Conservation (phyloP, 2,113 vertebrate species). For the Dascyllus trimaculatus region DNA sequence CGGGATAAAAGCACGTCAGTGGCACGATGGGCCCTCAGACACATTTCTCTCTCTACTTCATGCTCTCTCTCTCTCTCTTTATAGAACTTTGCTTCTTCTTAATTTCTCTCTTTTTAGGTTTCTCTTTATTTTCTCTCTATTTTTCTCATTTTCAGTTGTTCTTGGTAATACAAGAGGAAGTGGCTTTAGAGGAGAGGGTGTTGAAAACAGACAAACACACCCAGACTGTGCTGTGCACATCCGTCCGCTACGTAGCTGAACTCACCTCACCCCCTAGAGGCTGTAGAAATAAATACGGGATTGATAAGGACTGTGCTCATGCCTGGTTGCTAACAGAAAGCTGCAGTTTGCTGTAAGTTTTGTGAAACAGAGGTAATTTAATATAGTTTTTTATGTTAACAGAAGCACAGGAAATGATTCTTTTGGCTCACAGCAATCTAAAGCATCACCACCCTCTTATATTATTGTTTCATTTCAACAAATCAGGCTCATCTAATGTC, state of each 20-base stretch:
- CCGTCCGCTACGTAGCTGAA: not conserved
- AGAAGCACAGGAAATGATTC: not conserved
- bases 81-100: not conserved
- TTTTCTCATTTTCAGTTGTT: constrained; percentile 18
- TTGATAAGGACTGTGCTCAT: not conserved
- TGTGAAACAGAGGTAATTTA: not conserved
- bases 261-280: constrained; percentile 51
- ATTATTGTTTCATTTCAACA: constrained; percentile 4
- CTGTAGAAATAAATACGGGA: constrained; percentile 5
- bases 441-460: not conserved
- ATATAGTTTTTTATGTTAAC: too few species aligned
- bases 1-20: constrained; percentile 32
- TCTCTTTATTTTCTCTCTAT: constrained; percentile 9
- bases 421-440: not conserved
- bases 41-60: not conserved
- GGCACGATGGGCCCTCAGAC: constrained; percentile 9
- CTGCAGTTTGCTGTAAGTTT: not conserved
- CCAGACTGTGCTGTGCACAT: not conserved
- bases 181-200: constrained; percentile 43
- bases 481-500: not conserved
- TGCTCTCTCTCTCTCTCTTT: not conserved
- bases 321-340: not conserved
- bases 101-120: constrained; percentile 4
- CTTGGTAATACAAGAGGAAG: constrained; percentile 48
- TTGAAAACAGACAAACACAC: constrained; percentile 40